These are phyloP conservation scores for Chromobotia macracanthus DNA, from an alignment of 2,797 vertebrate genomes.

Conservation along the genomic window DNA sequence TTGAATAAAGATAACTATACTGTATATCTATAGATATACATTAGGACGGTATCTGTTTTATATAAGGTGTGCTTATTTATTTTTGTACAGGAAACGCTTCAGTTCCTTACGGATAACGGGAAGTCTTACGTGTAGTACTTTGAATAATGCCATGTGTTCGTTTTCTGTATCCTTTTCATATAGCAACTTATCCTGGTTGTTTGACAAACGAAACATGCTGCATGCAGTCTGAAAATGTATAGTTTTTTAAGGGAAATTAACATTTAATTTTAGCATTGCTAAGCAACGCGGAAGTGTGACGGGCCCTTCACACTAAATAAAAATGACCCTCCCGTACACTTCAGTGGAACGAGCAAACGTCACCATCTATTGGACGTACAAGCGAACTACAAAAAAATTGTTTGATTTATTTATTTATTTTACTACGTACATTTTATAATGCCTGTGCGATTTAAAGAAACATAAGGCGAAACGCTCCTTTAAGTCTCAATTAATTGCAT, in stretches of 20 bases:
- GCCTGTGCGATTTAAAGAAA: not conserved
- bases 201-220: not conserved
- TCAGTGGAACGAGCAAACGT: slow-evolving; percentile 37
- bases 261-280: not conserved
- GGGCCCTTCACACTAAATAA: not conserved
- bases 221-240: not conserved
- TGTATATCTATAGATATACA: no score
- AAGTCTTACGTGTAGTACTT: no score
- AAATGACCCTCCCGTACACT: slow-evolving; percentile 46
- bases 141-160: no score
- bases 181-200: no score
- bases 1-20: no score
- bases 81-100: no score
- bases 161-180: no score
- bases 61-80: no score
- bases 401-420: not conserved
- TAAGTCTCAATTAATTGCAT: not conserved
- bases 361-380: slow-evolving; percentile 69
- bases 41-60: no score
- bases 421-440: not conserved
- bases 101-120: no score
- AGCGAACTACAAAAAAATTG: not conserved
- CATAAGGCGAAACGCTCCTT: not conserved
- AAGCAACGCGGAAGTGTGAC: not conserved
- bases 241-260: not conserved